phyloP scores from a whole-genome alignment of 2,113 vertebrate species.

The Nestor notabilis region DNA sequence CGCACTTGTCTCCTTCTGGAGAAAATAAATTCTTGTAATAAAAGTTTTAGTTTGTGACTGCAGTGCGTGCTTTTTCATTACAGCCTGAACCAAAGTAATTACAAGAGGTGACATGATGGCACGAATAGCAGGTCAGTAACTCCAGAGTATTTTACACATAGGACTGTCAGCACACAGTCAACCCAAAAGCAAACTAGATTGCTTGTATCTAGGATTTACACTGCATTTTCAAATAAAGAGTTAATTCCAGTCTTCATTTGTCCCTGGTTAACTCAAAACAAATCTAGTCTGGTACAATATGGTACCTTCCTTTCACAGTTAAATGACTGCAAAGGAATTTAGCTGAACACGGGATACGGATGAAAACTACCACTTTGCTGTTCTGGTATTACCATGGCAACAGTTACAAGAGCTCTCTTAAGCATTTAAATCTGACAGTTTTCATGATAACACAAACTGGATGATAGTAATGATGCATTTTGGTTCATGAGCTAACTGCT shows the following conservation, averaged over 20 bases:
- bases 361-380: conserved; percentile 14
- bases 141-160: not conserved
- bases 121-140: not conserved
- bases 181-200: not conserved
- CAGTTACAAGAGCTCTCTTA: conserved; percentile 47
- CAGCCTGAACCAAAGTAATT: not conserved
- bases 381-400: conserved; percentile 69
- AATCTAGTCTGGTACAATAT: not conserved
- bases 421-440: conserved; percentile 64
- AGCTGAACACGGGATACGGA: conserved; percentile 47
- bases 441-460: conserved; percentile 37
- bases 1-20: not conserved
- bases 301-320: not conserved
- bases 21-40: not conserved
- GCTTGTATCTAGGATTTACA: not conserved
- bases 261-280: not conserved
- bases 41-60: not conserved
- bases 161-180: not conserved
- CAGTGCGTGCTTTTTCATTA: not conserved
- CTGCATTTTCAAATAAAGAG: not conserved
- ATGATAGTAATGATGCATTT: conserved; percentile 38
- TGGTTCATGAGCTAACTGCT: conserved; percentile 21
- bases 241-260: not conserved
- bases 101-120: not conserved
- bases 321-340: conserved; percentile 30